A percentile compares a stretch with the other conserved stretches of the same genome.
Evolutionary conservation across 2,888 invertebrate genomes (phyloP).

Genomic region (Heteromyza rotundicornis): DNA sequence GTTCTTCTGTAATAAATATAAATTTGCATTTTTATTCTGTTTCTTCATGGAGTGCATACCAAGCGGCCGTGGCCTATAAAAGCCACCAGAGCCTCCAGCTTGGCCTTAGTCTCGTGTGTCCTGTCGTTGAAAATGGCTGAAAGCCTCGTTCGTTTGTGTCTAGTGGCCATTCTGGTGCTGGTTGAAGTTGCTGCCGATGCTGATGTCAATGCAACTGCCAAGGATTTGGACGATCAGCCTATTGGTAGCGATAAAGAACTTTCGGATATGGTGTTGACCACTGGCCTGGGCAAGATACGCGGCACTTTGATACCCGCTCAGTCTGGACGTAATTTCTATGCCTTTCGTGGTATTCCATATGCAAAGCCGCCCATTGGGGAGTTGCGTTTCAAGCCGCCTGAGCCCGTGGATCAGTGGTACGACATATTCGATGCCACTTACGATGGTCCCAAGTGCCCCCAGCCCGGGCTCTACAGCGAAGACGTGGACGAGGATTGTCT

Average conservation of each 20-base stretch:
- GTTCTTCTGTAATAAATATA: conserved; percentile 25
- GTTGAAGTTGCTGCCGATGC: conserved; percentile 11
- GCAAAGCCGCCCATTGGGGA: conserved; percentile 57
- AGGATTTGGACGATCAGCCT: conserved; percentile 29
- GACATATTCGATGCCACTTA: conserved; percentile 66
- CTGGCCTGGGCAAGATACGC: conserved; percentile 58
- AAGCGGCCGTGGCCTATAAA: conserved; percentile 9
- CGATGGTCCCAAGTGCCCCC: conserved; percentile 69
- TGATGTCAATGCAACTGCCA: conserved; percentile 15
- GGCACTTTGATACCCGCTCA: conserved; percentile 57
- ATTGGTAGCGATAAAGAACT: conserved; percentile 55
- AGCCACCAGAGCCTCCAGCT: not conserved
- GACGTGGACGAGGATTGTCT: conserved; percentile 67
- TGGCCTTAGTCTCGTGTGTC: not conserved
- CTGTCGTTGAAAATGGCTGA: conserved; percentile 28
- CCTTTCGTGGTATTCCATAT: conserved; percentile 61
- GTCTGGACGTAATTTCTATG: conserved; percentile 57
- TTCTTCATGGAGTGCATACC: no score
- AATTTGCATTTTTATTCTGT: conserved; percentile 38
- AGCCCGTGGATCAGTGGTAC: conserved; percentile 64
- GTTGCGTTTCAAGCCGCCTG: conserved; percentile 61
- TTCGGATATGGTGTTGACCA: conserved; percentile 57
- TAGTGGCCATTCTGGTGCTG: conserved; percentile 20
- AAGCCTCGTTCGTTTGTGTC: conserved; percentile 15
- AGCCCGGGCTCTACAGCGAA: conserved; percentile 54